Evolutionary conservation across 2,888 invertebrate genomes (phyloP), one percentile per base, ranked within the genome.

Genomic region (Onchidella celtica): DNA sequence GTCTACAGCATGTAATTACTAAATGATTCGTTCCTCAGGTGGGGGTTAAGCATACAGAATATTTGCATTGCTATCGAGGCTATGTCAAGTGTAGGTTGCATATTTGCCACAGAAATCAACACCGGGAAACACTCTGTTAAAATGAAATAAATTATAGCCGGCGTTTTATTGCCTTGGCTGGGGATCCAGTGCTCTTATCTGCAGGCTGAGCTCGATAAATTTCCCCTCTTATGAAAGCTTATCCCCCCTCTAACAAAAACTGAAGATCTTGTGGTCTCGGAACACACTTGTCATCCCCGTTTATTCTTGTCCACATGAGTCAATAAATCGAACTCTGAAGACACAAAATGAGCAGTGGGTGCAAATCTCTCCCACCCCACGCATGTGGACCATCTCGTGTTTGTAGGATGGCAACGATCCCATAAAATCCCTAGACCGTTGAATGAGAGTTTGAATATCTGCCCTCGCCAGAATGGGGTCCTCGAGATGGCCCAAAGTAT

Each of bases 281-380:
- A n/a, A n/a, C n/a, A 6, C 47, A 47, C 47, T 47, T 47, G 47
- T 47, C 47, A 47, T 47, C 27, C n/a, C 32, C 66, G 14, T 66
- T 34, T 66, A 59, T 65, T 29, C 29, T 65, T 65, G 11, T 65
- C 32, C 32, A 32, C 9, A 34, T 36, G 34, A 38, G 68, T 68
- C 68, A 68, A 68, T 68, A 68, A 68, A 68, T 68, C 68, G 68
- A 68, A 66, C 34, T 38, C 38, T 38, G 68, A n/a, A 34, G 34
- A 24, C 34, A 36, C 11, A 38, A n/a, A 21, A n/a, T 38, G 68
- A n/a, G 36, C 38, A 68, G 3, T 38, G 36, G 34, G 68, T 68
- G 36, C 68, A 68, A 34, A 68, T 68, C 68, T 38, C 34, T 36
- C 68, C 6, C 3, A 17, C 47, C 27, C 63, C 27, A 14, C 17